Evolutionary conservation across 2,113 vertebrate genomes (phyloP).

Genomic region (Tragelaphus scriptus): DNA sequence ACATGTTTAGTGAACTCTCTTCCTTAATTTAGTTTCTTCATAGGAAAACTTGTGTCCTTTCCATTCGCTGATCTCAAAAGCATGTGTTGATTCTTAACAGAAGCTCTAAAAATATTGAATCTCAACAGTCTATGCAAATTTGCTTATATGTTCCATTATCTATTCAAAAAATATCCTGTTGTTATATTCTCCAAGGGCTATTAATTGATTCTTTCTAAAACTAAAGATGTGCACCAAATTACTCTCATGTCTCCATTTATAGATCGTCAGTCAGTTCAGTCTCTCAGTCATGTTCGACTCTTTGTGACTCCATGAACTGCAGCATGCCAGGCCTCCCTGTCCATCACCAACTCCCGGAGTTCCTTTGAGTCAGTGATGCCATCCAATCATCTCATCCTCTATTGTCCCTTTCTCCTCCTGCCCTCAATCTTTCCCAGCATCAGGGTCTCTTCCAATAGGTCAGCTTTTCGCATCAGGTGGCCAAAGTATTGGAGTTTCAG

Average conservation of each 20-base stretch:
- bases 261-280: neutral
- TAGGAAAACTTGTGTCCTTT: neutral
- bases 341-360: neutral
- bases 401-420: neutral
- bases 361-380: neutral
- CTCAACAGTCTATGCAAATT: neutral
- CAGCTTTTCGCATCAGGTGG: neutral
- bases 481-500: neutral
- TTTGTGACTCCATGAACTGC: neutral
- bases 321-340: accelerated
- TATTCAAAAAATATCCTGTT: neutral
- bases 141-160: neutral
- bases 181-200: neutral
- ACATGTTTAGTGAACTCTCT: neutral
- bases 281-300: neutral
- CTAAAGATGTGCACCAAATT: neutral
- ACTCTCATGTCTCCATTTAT: neutral
- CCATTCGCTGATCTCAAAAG: neutral
- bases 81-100: neutral
- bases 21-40: neutral
- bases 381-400: neutral
- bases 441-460: neutral
- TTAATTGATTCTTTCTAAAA: neutral
- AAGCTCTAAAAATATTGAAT: neutral
- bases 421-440: neutral